These are phyloP conservation scores for Neelides sp. DNA, from an alignment of 1,140 invertebrate genomes.

Conservation along the genomic window DNA sequence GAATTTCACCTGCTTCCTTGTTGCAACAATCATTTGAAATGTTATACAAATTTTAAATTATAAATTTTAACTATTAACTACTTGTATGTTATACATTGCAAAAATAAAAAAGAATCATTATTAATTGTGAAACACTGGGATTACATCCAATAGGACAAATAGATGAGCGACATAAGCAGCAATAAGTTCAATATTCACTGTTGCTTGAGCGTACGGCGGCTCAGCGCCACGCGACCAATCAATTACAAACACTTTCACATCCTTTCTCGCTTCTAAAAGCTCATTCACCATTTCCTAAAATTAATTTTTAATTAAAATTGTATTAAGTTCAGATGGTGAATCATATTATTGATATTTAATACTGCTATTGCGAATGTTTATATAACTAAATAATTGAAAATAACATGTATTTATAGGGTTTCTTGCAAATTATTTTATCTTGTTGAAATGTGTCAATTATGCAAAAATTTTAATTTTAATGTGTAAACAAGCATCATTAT, in stretches of 20 bases:
- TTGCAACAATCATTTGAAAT: no score
- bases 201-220: conserved; percentile 78
- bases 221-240: conserved; percentile 73
- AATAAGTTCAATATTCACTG: conserved; percentile 75
- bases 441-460: no score
- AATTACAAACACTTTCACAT: conserved; percentile 60
- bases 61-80: conserved; percentile 2
- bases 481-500: no score
- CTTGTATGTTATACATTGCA: not conserved
- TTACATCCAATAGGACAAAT: conserved; percentile 41
- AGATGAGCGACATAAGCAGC: conserved; percentile 68
- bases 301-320: no score
- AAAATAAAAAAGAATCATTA: not conserved
- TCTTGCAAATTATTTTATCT: no score
- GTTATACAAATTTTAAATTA: conserved; percentile 12
- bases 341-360: not conserved
- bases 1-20: conserved; percentile 42
- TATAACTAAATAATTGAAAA: not conserved
- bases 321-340: no score
- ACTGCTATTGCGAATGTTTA: not conserved
- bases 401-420: not conserved
- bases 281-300: conserved; percentile 47
- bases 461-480: no score
- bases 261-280: conserved; percentile 47
- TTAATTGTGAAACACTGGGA: conserved; percentile 10